Evolutionary conservation across 2,888 invertebrate species (phyloP).

Genomic region (Dynastes maya): DNA sequence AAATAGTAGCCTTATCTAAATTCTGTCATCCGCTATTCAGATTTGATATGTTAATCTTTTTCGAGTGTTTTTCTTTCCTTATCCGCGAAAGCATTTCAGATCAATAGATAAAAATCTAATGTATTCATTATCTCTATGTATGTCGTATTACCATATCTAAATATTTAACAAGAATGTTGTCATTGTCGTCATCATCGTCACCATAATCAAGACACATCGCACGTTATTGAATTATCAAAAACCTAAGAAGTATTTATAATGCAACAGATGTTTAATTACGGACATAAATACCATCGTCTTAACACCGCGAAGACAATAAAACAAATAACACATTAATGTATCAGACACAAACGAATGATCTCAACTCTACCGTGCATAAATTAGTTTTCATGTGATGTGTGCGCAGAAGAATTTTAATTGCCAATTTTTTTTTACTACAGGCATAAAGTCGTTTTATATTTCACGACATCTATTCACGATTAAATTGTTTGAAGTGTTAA

Average conservation of each 20-base stretch:
- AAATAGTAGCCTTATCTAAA: no score
- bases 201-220: not conserved
- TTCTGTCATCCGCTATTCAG: not conserved
- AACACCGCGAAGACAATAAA: constrained; percentile 41
- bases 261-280: constrained; percentile 40
- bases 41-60: not conserved
- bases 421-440: constrained; percentile 24
- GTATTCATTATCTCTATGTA: no score
- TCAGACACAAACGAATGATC: constrained; percentile 44
- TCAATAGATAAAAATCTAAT: no score
- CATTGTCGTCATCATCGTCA: no score
- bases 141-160: constrained; percentile 13
- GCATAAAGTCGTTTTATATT: constrained; percentile 26
- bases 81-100: no score
- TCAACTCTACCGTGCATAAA: constrained; percentile 37
- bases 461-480: constrained; percentile 10
- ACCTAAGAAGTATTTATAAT: constrained; percentile 36
- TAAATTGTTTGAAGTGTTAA: constrained; percentile 31
- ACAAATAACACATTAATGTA: constrained; percentile 33
- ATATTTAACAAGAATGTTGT: constrained; percentile 29
- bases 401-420: constrained; percentile 45
- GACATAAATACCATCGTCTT: constrained; percentile 34
- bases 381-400: constrained; percentile 34
- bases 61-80: not conserved
- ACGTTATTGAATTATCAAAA: constrained; percentile 40